These are phyloP conservation scores for Phylloscopus collybita DNA, from an alignment of 2,797 vertebrate genomes.

Conservation along the genomic window DNA sequence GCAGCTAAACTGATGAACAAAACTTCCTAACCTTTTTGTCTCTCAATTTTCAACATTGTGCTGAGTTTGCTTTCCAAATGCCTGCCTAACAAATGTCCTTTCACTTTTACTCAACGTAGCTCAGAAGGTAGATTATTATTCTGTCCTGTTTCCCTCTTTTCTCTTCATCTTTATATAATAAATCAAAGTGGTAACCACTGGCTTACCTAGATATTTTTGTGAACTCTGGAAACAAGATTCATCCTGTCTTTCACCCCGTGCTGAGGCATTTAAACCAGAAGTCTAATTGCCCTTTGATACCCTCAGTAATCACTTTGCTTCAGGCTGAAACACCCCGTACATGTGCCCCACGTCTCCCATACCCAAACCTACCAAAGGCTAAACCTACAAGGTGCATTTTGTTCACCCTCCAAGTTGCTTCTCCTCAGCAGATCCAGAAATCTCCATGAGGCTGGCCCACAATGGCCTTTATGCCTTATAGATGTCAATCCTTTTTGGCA, in stretches of 20 bases:
- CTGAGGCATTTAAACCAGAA: background rate
- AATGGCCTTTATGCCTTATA: background rate
- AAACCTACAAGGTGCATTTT: background rate
- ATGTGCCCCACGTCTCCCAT: background rate
- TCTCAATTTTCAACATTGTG: background rate
- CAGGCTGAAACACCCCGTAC: background rate
- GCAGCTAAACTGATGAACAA: background rate
- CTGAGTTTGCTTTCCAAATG: background rate
- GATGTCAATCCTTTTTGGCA: background rate
- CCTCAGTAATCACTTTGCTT: background rate
- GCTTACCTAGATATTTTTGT: background rate
- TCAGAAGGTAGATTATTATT: background rate
- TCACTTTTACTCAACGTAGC: background rate
- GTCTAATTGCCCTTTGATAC: background rate
- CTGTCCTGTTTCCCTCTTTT: slow-evolving; percentile 13
- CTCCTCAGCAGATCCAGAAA: background rate
- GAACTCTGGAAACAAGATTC: background rate
- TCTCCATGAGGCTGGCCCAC: background rate
- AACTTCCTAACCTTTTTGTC: background rate
- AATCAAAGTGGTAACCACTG: background rate
- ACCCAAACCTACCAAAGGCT: background rate
- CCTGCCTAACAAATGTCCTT: background rate
- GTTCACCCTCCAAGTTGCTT: background rate
- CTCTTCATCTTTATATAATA: background rate
- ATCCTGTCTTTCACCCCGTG: background rate